Evolutionary conservation across 2,888 invertebrate genomes (phyloP).

Genomic region (Drosophila nr. fundita): DNA sequence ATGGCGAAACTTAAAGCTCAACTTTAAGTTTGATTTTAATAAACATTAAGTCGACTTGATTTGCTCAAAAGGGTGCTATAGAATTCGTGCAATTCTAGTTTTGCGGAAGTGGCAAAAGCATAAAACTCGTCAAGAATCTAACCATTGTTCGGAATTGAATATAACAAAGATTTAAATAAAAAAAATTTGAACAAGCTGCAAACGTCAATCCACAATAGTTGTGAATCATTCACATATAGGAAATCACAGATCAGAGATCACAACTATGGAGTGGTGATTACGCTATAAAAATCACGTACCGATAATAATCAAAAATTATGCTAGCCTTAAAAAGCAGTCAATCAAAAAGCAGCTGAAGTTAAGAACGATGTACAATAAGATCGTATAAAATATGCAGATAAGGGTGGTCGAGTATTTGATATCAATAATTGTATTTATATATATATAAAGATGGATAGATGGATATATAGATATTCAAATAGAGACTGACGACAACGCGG

Average conservation of each 20-base stretch:
- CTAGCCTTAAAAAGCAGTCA: conserved; percentile 55
- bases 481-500: not conserved
- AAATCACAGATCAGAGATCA: conserved; percentile 50
- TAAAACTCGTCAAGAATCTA: conserved; percentile 30
- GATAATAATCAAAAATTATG: conserved; percentile 68
- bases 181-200: conserved; percentile 12
- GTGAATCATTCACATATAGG: conserved; percentile 59
- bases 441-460: conserved; percentile 10
- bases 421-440: conserved; percentile 4
- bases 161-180: conserved; percentile 21
- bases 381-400: conserved; percentile 17
- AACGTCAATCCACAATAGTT: conserved; percentile 25
- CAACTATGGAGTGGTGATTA: conserved; percentile 53
- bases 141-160: conserved; percentile 27
- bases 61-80: not conserved
- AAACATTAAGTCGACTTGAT: not conserved
- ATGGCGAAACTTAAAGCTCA: not conserved
- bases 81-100: conserved; percentile 9
- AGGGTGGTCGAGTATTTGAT: conserved; percentile 20
- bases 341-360: conserved; percentile 6
- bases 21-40: not conserved
- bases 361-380: not conserved
- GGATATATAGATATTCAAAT: not conserved
- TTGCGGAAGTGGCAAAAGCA: conserved; percentile 51
- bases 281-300: conserved; percentile 56